A percentile compares a stretch with the other conserved stretches of the same genome.
phyloP scores from a whole-genome alignment of 2,797 vertebrate species.

The Fratercula arctica region DNA sequence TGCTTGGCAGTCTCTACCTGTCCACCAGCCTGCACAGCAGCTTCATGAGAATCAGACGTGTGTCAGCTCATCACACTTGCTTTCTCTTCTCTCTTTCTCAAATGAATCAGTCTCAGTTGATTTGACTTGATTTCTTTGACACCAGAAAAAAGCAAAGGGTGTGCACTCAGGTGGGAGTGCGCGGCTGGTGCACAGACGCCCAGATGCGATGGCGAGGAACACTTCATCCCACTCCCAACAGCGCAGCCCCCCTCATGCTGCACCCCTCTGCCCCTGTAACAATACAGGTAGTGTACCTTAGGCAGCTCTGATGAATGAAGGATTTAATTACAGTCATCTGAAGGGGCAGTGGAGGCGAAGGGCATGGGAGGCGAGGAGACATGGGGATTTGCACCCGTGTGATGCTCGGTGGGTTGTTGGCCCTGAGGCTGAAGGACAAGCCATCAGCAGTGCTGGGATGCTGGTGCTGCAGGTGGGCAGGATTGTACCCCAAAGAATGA shows the following conservation, averaged over 20 bases:
- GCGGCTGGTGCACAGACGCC: background rate
- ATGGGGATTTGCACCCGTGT: fast-evolving
- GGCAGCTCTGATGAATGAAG: background rate
- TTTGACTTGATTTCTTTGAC: background rate
- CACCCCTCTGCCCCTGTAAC: background rate
- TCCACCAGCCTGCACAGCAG: background rate
- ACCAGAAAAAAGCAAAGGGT: background rate
- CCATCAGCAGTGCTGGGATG: background rate
- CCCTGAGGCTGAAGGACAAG: background rate
- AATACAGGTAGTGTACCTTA: background rate
- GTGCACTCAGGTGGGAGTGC: background rate
- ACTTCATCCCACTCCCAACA: background rate
- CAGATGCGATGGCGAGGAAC: background rate
- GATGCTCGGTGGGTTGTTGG: background rate
- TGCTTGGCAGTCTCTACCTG: background rate
- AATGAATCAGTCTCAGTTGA: background rate
- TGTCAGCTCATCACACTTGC: background rate
- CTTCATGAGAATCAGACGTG: background rate
- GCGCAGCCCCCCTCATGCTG: background rate
- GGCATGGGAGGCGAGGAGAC: background rate
- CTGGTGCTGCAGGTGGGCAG: background rate
- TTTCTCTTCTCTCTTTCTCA: background rate
- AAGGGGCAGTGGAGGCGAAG: background rate
- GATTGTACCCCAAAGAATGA: background rate
- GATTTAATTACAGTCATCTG: background rate